Evolutionary conservation across 53 echinoderm and acorn worm species (phyloP), one percentile per base, ranked within the genome.

Genomic region (Pentamera pediparva): DNA sequence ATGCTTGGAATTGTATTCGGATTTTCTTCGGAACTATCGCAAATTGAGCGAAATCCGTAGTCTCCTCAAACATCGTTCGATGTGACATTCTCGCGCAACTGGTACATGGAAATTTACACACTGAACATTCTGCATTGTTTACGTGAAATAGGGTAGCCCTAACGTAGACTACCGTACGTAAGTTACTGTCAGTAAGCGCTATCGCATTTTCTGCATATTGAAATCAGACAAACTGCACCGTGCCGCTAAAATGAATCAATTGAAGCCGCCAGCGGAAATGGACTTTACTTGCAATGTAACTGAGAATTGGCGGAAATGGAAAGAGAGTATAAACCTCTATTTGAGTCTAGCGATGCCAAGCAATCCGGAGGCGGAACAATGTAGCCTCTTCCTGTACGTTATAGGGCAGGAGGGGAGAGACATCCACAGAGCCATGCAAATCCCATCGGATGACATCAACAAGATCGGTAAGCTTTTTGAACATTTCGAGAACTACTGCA

Each of bases 401-500:
- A 70, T 70, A 18, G 70, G 70, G 15, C 70, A 69, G 49, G 70
- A 70, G 34, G 70, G 70, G 5, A 70, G 30, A 26, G 70, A 49
- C 28, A 70, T 70, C 19, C 48, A 70, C 49, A 70, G 31, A 2
- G 49, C 70, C 27, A 39, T 75, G 36, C 27, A n/a, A 18, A 1
- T 56, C 58, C 32, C 10, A 28, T 32, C 31, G 13, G 37, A 3
- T 18, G 5, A 45, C 26, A n/a, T 9, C 30, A 32, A 39, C 43
- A 25, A 48, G 9, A 70, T 65, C 33, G 75, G 50, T 30, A 58
- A 65, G 9, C 39, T 79, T 35, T 52, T 75, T 21, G 29, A 52
- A 32, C 74, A 79, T 39, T 58, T 85, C 21, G 75, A 80, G 35
- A 45, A 75, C 37, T 75, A 79, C 38, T 85, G 85, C 38, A 80